A percentile compares a stretch with the other conserved stretches of the same genome.
These are phyloP conservation scores for Drosophila mayaguana DNA, from an alignment of 2,888 invertebrate genomes.

Conservation along the genomic window DNA sequence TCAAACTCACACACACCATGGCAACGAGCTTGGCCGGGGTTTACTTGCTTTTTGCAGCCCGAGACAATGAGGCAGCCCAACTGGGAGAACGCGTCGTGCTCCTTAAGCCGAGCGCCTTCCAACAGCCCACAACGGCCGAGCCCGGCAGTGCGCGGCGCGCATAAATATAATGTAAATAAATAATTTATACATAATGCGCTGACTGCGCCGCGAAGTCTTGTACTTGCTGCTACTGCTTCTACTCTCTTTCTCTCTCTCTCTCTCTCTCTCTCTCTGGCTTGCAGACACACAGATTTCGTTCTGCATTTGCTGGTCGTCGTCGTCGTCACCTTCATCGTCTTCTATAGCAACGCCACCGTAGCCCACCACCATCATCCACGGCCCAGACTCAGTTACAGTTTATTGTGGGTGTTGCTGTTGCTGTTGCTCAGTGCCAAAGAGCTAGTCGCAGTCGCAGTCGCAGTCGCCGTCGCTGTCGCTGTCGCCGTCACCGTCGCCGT, in stretches of 20 bases:
- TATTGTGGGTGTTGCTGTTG: constrained; percentile 64
- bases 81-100: constrained; percentile 1
- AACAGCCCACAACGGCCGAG: constrained; percentile 7
- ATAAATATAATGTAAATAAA: constrained; percentile 79
- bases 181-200: constrained; percentile 77
- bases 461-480: neutral
- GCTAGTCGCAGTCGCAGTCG: constrained; percentile 2
- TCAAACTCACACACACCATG: constrained; percentile 36
- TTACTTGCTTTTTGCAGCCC: constrained; percentile 23
- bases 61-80: constrained; percentile 56
- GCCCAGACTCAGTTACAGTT: constrained; percentile 33
- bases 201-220: constrained; percentile 43
- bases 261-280: constrained; percentile 36
- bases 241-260: constrained; percentile 29
- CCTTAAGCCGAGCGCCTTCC: neutral
- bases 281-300: constrained; percentile 28
- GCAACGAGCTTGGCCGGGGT: constrained; percentile 19
- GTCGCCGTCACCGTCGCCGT: neutral
- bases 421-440: constrained; percentile 25
- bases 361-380: constrained; percentile 16
- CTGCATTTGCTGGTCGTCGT: constrained; percentile 23
- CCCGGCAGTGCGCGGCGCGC: constrained; percentile 25
- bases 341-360: constrained; percentile 54
- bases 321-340: constrained; percentile 14
- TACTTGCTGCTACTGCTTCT: constrained; percentile 16